phyloP scores from a whole-genome alignment of 53 echinoderm and acorn worm genomes.

The Henricia sp. region DNA sequence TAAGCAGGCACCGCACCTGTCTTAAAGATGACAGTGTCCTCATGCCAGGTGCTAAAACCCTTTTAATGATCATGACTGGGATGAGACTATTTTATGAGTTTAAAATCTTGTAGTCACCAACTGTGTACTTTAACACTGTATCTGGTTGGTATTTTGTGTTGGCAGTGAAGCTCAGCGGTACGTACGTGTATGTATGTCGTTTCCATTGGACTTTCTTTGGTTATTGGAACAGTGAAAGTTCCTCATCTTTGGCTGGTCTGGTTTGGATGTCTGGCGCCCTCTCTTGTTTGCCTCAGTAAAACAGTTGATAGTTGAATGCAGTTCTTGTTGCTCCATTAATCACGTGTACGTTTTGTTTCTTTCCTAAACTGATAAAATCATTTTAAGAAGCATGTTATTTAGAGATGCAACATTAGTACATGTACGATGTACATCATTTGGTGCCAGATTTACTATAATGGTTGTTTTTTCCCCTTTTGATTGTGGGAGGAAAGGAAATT shows the following conservation, averaged over 20 bases:
- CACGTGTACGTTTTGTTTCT: too few species aligned
- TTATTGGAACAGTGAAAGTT: background rate
- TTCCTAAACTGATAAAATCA: too few species aligned
- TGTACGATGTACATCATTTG: too few species aligned
- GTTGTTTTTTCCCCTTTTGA: too few species aligned
- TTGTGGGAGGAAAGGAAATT: too few species aligned
- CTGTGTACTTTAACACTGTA: background rate
- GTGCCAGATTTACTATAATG: too few species aligned
- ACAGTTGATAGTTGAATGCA: too few species aligned
- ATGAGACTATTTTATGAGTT: background rate
- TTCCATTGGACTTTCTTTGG: background rate
- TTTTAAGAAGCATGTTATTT: too few species aligned
- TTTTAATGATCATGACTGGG: conserved; percentile 1
- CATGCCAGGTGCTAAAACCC: conserved; percentile 53
- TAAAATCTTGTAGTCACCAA: background rate
- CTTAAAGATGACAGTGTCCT: conserved; percentile 34
- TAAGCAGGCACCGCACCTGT: conserved; percentile 48
- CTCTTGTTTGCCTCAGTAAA: background rate
- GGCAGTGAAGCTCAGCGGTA: too few species aligned
- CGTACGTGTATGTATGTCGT: too few species aligned
- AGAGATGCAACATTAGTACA: too few species aligned
- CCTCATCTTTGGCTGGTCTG: background rate
- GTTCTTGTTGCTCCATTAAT: background rate
- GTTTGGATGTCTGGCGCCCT: conserved; percentile 27
- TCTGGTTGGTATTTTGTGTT: background rate